Conservation (phyloP, 2,888 invertebrate genomes). For the Tanytarsus gracilentus region DNA sequence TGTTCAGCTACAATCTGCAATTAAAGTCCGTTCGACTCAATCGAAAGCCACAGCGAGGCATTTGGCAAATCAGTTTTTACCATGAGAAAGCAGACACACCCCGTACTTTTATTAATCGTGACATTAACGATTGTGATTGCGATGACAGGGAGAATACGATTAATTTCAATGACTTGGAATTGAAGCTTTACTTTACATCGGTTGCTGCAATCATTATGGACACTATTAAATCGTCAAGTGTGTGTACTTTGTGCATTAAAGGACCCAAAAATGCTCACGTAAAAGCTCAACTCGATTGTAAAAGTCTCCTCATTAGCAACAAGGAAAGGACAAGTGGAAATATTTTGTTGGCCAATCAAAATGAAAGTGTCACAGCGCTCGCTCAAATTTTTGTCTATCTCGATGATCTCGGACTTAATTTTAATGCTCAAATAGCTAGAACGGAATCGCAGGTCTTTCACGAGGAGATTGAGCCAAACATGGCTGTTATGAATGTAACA, state of each 20-base stretch:
- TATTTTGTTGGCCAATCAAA: slow-evolving; percentile 31
- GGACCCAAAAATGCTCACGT: slow-evolving; percentile 32
- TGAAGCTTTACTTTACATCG: slow-evolving; percentile 32
- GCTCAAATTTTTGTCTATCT: slow-evolving; percentile 31
- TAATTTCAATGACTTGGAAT: slow-evolving; percentile 31
- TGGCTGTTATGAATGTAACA: background rate
- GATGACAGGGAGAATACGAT: background rate
- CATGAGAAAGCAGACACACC: slow-evolving; percentile 32
- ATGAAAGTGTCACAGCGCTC: slow-evolving; percentile 31
- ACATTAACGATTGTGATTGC: slow-evolving; percentile 26
- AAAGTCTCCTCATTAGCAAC: background rate
- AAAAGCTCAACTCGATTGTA: slow-evolving; percentile 32
- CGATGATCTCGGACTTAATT: slow-evolving; percentile 32
- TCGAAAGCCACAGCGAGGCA: slow-evolving; percentile 31
- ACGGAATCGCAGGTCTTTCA: background rate
- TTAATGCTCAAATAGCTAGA: slow-evolving; percentile 31
- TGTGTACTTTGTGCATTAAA: slow-evolving; percentile 31
- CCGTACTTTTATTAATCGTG: slow-evolving; percentile 31
- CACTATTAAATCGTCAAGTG: slow-evolving; percentile 30
- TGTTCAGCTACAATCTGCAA: slow-evolving; percentile 31
- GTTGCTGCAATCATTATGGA: slow-evolving; percentile 30
- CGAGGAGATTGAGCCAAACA: background rate
- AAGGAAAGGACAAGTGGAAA: slow-evolving; percentile 27
- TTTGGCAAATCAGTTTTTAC: slow-evolving; percentile 32
- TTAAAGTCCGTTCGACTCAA: slow-evolving; percentile 31